phyloP scores from a whole-genome alignment of 2,113 vertebrate genomes.

The Gallinago media region DNA sequence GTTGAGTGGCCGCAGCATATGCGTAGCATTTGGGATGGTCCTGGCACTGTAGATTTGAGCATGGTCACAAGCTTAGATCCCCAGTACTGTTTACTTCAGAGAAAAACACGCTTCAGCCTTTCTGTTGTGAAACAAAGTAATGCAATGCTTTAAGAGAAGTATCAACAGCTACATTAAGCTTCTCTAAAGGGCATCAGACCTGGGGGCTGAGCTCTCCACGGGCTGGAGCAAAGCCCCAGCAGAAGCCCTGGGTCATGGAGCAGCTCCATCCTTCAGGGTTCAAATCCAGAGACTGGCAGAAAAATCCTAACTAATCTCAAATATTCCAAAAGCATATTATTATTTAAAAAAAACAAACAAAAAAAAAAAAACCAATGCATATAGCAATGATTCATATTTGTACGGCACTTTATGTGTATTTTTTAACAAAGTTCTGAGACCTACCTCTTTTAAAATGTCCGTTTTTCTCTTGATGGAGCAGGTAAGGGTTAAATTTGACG shows the following conservation, averaged over 20 bases:
- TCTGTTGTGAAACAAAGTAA: background rate
- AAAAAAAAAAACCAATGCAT: background rate
- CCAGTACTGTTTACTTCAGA: background rate
- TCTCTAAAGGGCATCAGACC: background rate
- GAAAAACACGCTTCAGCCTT: background rate
- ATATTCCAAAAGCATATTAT: background rate
- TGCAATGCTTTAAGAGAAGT: background rate
- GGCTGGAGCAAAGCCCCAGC: background rate
- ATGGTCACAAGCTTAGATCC: background rate
- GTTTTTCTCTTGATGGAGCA: background rate
- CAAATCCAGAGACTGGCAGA: background rate
- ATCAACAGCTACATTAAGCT: background rate
- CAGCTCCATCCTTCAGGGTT: background rate
- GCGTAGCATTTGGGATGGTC: background rate
- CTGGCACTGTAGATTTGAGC: background rate
- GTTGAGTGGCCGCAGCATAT: slow-evolving; percentile 24
- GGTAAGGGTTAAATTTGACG: background rate
- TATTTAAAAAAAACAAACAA: background rate
- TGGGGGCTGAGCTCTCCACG: background rate
- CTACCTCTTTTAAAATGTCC: background rate
- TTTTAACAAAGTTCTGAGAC: background rate
- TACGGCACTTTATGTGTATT: background rate
- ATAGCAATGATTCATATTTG: background rate
- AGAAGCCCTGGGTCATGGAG: background rate
- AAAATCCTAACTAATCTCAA: background rate